These are phyloP conservation scores for Pedionomus torquatus DNA, from an alignment of 2,113 vertebrate genomes.

Conservation along the genomic window DNA sequence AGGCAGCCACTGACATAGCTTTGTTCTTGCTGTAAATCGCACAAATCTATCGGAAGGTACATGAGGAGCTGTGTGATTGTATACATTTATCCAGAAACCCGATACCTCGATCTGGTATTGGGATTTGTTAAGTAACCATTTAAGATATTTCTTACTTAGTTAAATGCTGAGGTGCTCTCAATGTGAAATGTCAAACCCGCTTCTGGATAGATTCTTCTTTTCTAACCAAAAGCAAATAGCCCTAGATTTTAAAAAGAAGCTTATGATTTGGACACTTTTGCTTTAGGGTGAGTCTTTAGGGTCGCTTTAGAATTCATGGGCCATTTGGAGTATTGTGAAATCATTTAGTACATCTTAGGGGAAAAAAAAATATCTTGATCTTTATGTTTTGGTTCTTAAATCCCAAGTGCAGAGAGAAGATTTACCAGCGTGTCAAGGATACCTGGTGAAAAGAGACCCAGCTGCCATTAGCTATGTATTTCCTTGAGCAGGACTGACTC, in stretches of 20 bases:
- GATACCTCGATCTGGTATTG: accelerated
- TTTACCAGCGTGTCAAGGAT: neutral
- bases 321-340: neutral
- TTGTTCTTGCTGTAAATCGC: neutral
- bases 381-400: neutral
- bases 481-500: neutral
- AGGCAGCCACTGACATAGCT: neutral
- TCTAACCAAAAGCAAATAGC: neutral
- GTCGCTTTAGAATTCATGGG: neutral
- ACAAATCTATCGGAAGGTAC: neutral
- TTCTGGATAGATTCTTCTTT: neutral
- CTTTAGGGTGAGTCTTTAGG: neutral
- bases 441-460: neutral
- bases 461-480: neutral
- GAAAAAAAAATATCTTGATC: neutral
- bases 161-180: neutral
- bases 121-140: neutral
- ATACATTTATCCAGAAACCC: neutral
- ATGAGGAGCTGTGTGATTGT: neutral
- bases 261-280: neutral
- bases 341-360: neutral
- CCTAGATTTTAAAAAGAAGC: neutral
- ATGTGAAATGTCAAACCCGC: neutral
- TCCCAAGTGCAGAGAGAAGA: neutral
- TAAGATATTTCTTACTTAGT: neutral